These are phyloP conservation scores for Teleiodes luculella DNA, from an alignment of 2,888 invertebrate genomes.

Conservation along the genomic window DNA sequence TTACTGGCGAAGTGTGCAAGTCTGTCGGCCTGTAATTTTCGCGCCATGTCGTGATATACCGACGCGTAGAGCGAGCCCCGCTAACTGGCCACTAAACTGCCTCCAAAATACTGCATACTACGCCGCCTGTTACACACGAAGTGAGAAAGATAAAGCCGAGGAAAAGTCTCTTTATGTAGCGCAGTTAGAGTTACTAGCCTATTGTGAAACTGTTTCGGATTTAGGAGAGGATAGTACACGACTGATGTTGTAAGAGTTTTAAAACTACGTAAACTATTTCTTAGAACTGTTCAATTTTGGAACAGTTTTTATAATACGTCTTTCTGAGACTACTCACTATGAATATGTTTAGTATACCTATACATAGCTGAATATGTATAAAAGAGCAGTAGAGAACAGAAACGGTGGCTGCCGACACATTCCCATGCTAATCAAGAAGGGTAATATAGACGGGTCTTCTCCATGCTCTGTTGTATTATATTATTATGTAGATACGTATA, in stretches of 20 bases:
- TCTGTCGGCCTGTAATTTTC: conserved; percentile 34
- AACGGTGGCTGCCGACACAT: conserved; percentile 14
- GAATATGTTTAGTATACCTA: neutral
- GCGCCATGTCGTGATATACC: conserved; percentile 37
- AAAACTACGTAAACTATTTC: too few relatives aligned
- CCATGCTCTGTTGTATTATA: neutral
- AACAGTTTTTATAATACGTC: too few relatives aligned
- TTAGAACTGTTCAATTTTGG: too few relatives aligned
- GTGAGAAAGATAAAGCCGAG: conserved; percentile 2
- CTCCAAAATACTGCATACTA: conserved; percentile 11
- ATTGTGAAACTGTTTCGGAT: neutral
- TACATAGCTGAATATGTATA: neutral
- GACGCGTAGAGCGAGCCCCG: conserved; percentile 24
- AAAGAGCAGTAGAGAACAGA: neutral
- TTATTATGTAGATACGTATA: neutral
- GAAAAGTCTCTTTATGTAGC: conserved; percentile 8
- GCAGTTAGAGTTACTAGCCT: neutral
- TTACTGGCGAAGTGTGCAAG: neutral
- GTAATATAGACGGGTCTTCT: conserved; percentile 6
- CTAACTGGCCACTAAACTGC: conserved; percentile 21
- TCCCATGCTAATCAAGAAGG: conserved; percentile 19
- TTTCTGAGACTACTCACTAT: neutral
- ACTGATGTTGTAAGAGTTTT: neutral
- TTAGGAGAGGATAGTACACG: neutral
- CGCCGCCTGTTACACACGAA: conserved; percentile 2